Conservation (phyloP, 2,797 vertebrate species). For the Pseudochaenichthys georgianus region DNA sequence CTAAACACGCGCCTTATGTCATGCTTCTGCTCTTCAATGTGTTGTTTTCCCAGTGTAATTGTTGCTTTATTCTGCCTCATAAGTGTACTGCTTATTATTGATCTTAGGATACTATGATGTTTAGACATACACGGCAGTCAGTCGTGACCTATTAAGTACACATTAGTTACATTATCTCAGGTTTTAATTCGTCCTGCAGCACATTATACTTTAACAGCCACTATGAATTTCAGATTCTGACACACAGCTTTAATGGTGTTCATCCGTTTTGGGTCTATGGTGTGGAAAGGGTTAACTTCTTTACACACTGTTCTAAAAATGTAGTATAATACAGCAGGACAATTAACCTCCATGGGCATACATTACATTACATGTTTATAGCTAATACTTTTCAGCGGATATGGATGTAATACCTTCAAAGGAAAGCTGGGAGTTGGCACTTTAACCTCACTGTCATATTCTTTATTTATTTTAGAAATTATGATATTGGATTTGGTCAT, state of each 20-base stretch:
- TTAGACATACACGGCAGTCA: background rate
- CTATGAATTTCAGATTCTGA: background rate
- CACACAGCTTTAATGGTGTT: background rate
- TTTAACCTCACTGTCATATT: background rate
- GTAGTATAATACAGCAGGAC: background rate
- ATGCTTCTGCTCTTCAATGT: background rate
- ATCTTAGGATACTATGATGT: background rate
- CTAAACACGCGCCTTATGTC: background rate
- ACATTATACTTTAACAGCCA: background rate
- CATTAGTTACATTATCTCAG: background rate
- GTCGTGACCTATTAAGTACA: conserved; percentile 4
- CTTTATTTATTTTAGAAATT: conserved; percentile 1
- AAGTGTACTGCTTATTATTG: background rate
- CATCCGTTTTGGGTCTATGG: background rate
- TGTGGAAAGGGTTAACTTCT: background rate
- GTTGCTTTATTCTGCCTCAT: background rate
- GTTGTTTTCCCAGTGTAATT: conserved; percentile 6
- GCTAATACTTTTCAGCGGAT: background rate
- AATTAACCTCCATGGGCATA: background rate
- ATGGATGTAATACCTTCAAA: background rate
- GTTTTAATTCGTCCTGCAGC: background rate
- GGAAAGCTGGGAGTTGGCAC: background rate
- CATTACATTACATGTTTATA: background rate
- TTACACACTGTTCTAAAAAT: background rate
- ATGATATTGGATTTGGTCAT: background rate